phyloP scores from a whole-genome alignment of 2,888 invertebrate species.

The Meiosimyza decipiens region DNA sequence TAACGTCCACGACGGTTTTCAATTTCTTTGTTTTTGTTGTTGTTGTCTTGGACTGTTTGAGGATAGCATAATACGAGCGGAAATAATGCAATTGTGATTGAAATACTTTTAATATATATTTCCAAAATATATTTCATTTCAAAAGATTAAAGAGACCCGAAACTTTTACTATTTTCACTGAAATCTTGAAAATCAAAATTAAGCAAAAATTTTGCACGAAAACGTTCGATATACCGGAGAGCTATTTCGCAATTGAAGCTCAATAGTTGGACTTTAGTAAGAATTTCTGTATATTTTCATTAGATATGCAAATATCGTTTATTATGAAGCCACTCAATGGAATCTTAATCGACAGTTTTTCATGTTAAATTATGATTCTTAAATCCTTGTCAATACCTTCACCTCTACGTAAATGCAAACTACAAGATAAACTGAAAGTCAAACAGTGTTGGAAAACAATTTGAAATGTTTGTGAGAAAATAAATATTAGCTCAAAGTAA shows the following conservation, averaged over 20 bases:
- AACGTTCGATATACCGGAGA: constrained; percentile 8
- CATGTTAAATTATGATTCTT: constrained; percentile 34
- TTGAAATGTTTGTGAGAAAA: too few relatives aligned
- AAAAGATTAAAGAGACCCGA: too few relatives aligned
- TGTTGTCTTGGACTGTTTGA: background rate
- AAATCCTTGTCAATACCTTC: background rate
- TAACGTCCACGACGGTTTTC: constrained; percentile 51
- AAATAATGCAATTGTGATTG: background rate
- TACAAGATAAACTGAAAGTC: too few relatives aligned
- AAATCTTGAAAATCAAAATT: too few relatives aligned
- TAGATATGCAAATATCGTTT: constrained; percentile 35
- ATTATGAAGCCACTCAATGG: constrained; percentile 35
- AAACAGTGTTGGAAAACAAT: constrained; percentile 8
- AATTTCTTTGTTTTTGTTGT: too few relatives aligned
- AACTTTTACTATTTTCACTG: too few relatives aligned
- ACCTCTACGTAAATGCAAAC: too few relatives aligned
- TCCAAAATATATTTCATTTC: background rate
- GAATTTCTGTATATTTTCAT: constrained; percentile 12
- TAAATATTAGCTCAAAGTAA: too few relatives aligned
- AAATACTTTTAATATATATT: background rate
- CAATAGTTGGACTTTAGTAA: constrained; percentile 17
- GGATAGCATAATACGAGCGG: background rate
- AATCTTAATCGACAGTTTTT: constrained; percentile 29
- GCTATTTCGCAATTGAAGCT: constrained; percentile 30
- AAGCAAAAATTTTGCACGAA: too few relatives aligned